A percentile compares a stretch with the other conserved stretches of the same genome.
phyloP scores from a whole-genome alignment of 2,113 vertebrate species.

The Microcebus murinus region DNA sequence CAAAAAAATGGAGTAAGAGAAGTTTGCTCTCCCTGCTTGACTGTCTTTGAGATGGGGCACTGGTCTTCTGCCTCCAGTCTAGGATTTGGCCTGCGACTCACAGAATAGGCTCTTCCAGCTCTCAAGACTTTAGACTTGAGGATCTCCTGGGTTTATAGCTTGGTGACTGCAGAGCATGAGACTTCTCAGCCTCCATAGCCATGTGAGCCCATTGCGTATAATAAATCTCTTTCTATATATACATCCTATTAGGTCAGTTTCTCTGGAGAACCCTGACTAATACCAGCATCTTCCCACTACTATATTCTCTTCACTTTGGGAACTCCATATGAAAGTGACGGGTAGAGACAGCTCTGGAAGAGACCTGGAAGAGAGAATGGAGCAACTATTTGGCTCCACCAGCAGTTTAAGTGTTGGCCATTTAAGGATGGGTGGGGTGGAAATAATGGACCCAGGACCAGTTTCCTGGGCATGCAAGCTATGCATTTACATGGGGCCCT shows the following conservation, averaged over 20 bases:
- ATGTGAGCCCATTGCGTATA: neutral
- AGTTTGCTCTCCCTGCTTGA: neutral
- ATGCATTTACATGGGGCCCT: neutral
- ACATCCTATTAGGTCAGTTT: too few species aligned
- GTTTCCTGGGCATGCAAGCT: accelerated
- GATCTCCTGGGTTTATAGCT: neutral
- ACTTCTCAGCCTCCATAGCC: neutral
- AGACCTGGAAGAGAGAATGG: neutral
- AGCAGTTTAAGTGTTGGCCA: neutral
- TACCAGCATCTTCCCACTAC: neutral
- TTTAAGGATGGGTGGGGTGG: neutral
- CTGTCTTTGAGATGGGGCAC: neutral
- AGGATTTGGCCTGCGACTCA: neutral
- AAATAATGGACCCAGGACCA: neutral
- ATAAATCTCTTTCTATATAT: neutral
- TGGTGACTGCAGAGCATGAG: too few species aligned
- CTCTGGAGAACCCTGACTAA: neutral
- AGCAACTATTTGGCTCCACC: accelerated
- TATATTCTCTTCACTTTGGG: neutral
- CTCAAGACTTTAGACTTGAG: neutral
- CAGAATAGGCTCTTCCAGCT: neutral
- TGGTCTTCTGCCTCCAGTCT: neutral
- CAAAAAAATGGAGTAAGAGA: neutral
- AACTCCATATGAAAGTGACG: neutral
- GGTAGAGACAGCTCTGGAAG: neutral